Percentiles rank a stretch among this genome's conserved stretches.
These are phyloP conservation scores for Drusus annulatus DNA, from an alignment of 1,140 invertebrate species.

Conservation along the genomic window DNA sequence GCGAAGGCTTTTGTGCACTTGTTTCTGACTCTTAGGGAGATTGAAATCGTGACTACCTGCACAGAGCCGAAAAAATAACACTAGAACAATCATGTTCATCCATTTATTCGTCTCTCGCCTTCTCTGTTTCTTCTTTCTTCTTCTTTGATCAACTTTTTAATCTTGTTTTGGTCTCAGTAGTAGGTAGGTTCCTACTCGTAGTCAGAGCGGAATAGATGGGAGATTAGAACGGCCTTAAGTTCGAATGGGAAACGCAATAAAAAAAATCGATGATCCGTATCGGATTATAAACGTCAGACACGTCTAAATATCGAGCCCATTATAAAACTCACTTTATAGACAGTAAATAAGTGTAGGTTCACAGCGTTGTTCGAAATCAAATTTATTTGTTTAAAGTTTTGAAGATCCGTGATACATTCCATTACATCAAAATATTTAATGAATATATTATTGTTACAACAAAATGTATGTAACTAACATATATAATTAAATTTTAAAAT, in stretches of 20 bases:
- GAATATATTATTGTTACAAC: too few relatives aligned
- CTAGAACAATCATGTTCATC: slow-evolving; percentile 42
- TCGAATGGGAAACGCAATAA: slow-evolving; percentile 30
- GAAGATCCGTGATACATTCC: too few relatives aligned
- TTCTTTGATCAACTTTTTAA: neutral
- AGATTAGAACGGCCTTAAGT: slow-evolving; percentile 2
- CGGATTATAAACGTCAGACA: slow-evolving; percentile 20
- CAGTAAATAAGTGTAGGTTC: slow-evolving; percentile 8
- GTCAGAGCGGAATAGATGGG: neutral
- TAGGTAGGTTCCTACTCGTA: neutral
- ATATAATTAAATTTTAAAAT: too few relatives aligned
- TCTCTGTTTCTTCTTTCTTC: neutral
- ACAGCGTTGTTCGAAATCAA: neutral
- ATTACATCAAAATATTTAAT: too few relatives aligned
- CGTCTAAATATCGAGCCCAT: slow-evolving; percentile 19
- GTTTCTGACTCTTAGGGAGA: slow-evolving; percentile 49
- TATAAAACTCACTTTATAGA: slow-evolving; percentile 31
- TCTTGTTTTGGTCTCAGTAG: neutral
- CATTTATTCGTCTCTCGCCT: neutral
- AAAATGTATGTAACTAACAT: too few relatives aligned
- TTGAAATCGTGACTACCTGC: slow-evolving; percentile 59
- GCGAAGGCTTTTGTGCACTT: slow-evolving; percentile 50
- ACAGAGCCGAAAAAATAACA: slow-evolving; percentile 44
- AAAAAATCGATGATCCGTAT: slow-evolving; percentile 34
- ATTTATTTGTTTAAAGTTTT: neutral